Percentiles rank a stretch among this genome's conserved stretches.
phyloP scores from a whole-genome alignment of 2,113 vertebrate species.

The Blennius ocellaris region DNA sequence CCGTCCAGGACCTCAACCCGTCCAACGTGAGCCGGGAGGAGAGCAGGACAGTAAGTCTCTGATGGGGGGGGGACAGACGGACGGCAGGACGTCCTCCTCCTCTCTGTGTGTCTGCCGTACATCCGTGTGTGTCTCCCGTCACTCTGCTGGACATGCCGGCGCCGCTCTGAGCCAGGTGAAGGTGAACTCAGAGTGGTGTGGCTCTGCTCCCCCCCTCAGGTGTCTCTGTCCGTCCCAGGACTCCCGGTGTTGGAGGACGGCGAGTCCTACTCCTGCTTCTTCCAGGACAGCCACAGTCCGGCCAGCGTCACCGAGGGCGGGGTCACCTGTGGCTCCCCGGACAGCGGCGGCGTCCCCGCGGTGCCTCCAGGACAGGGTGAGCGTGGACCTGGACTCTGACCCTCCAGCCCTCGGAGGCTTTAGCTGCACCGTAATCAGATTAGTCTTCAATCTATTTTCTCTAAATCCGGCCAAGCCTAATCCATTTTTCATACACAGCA shows the following conservation, averaged over 20 bases:
- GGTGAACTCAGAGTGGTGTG: neutral
- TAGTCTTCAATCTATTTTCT: conserved; percentile 12
- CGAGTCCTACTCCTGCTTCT: conserved; percentile 91
- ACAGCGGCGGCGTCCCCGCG: conserved; percentile 81
- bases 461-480: conserved; percentile 36
- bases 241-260: conserved; percentile 86
- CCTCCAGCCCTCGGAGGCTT: conserved; percentile 34
- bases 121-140: too few species aligned
- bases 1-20: conserved; percentile 86
- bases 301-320: conserved; percentile 86
- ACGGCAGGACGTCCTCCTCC: too few species aligned
- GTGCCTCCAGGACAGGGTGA: conserved; percentile 89
- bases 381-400: conserved; percentile 24
- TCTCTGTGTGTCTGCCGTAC: too few species aligned
- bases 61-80: too few species aligned
- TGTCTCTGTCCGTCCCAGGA: conserved; percentile 87
- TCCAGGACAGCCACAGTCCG: conserved; percentile 86
- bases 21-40: conserved; percentile 93
- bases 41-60: conserved; percentile 84
- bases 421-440: conserved; percentile 9
- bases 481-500: conserved; percentile 29
- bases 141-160: too few species aligned
- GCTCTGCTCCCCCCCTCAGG: conserved; percentile 74
- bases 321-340: conserved; percentile 90
- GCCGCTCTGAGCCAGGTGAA: too few species aligned